A percentile compares a stretch with the other conserved stretches of the same genome.
Evolutionary conservation across 1,140 invertebrate species (phyloP).

Genomic region (Polyergus mexicanus): DNA sequence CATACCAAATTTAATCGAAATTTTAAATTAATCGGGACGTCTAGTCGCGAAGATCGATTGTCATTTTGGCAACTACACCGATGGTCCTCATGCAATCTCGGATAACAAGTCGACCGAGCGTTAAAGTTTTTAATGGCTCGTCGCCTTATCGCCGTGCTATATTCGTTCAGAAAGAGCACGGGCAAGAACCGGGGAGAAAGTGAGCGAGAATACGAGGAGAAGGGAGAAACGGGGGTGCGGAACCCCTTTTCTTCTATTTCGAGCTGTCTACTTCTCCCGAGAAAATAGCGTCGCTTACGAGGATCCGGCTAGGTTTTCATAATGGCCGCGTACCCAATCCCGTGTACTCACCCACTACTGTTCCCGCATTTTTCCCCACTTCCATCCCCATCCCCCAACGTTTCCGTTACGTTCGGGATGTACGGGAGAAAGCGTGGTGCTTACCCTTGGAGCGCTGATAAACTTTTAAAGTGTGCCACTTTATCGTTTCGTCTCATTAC

Average conservation of each 20-base stretch:
- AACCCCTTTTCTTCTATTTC: constrained; percentile 64
- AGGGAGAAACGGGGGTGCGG: neutral
- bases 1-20: constrained; percentile 71
- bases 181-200: neutral
- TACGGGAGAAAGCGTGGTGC: constrained; percentile 45
- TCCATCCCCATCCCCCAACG: neutral
- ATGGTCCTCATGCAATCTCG: constrained; percentile 62
- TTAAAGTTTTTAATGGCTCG: constrained; percentile 79
- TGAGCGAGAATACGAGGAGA: neutral
- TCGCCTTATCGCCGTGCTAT: constrained; percentile 71
- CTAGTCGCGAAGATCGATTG: constrained; percentile 24
- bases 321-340: constrained; percentile 63
- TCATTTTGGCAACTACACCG: constrained; percentile 47
- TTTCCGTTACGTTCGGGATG: neutral
- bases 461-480: constrained; percentile 79
- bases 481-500: constrained; percentile 82
- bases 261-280: constrained; percentile 66
- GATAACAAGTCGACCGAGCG: constrained; percentile 65
- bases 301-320: constrained; percentile 72
- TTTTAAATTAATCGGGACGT: constrained; percentile 68
- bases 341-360: constrained; percentile 4
- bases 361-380: constrained; percentile 4
- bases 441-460: constrained; percentile 70
- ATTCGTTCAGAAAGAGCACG: constrained; percentile 59
- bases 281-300: constrained; percentile 74